Base-by-base conservation (phyloP, 1,140 invertebrate species). In the Drosophila repletoides region DNA sequence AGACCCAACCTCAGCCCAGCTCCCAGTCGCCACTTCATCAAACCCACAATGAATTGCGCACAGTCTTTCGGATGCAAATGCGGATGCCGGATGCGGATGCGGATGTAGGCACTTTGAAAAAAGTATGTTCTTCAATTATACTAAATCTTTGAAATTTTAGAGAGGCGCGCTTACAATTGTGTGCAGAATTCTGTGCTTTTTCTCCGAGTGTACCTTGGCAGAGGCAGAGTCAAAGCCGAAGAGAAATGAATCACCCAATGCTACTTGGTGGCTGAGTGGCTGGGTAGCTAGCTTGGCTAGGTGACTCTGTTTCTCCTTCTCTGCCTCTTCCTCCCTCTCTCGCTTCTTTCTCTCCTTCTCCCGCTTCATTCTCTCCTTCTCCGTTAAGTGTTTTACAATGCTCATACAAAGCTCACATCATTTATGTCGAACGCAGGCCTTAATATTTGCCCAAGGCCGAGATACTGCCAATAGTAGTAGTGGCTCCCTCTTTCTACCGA, bases 321-420 rank as follows among this genome's bases (percentile, higher is more conserved):
- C 31, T 15, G n/a, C n/a, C n/a, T 43, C 5, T 22, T n/a, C 49
- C 33, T 49, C 43, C 60, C 49, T 59, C 49, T 41, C 64, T 26
- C 52, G 51, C 51, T n/a, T n/a, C n/a, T n/a, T n/a, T n/a, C n/a
- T n/a, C n/a, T n/a, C n/a, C n/a, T n/a, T n/a, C n/a, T n/a, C n/a
- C n/a, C n/a, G n/a, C n/a, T n/a, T n/a, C n/a, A n/a, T n/a, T n/a
- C n/a, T n/a, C n/a, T n/a, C n/a, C n/a, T n/a, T n/a, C n/a, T n/a
- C n/a, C n/a, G n/a, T 79, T 83, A 84, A 84, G 79, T 84, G 79
- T 86, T 84, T 84, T 86, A 84, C 80, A 84, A 72, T 76, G 80
- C 80, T 79, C 71, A 40, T 52, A 79, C 79, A 79, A 84, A 84
- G 71, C 74, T 66, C 80, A 67, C 79, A 84, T 84, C 79, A 84